Evolutionary conservation across 2,888 invertebrate genomes (phyloP), one percentile per base, ranked within the genome.

Genomic region (Rhyacophila evoluta): DNA sequence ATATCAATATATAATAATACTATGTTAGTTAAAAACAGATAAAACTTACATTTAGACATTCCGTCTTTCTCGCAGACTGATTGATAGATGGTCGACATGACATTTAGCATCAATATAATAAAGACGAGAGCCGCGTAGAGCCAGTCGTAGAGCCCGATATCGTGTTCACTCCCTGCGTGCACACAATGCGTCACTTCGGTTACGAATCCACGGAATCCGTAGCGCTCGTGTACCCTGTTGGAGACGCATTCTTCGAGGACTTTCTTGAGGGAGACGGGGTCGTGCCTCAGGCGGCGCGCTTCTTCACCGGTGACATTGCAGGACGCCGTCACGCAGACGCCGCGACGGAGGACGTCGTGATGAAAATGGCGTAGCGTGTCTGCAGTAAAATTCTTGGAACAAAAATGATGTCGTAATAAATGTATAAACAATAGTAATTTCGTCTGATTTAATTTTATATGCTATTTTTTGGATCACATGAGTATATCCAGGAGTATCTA

Each of bases 331-430:
- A 29, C 69, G 69, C 69, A 69, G 69, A 28, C 28, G n/a, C 69
- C 69, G 10, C 69, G 33, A 5, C 69, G 69, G 1, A 33, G 29
- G 33, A 69, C 69, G 12, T 55, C 55, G 25, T 55, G 55, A 15
- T 37, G 25, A 69, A 19, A 55, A 19, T 55, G 55, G 10, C 25
- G 39, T 38, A 70, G 37, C 3, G 72, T 69, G 6, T 76, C 38
- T 12, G 72, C 78, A 19, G 75, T 81, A n/a, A 76, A 75, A 29
- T 81, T 75, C 81, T 81, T 39, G 8, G 69, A 74, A 74, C 1
- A 41, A n/a, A n/a, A n/a, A n/a, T n/a, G n/a, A n/a, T n/a, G n/a
- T n/a, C n/a, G n/a, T n/a, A n/a, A n/a, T n/a, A n/a, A n/a, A n/a
- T n/a, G n/a, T n/a, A n/a, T n/a, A n/a, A n/a, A n/a, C n/a, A n/a